Conservation (phyloP, 2,797 vertebrate species). For the Ataeniobius toweri region DNA sequence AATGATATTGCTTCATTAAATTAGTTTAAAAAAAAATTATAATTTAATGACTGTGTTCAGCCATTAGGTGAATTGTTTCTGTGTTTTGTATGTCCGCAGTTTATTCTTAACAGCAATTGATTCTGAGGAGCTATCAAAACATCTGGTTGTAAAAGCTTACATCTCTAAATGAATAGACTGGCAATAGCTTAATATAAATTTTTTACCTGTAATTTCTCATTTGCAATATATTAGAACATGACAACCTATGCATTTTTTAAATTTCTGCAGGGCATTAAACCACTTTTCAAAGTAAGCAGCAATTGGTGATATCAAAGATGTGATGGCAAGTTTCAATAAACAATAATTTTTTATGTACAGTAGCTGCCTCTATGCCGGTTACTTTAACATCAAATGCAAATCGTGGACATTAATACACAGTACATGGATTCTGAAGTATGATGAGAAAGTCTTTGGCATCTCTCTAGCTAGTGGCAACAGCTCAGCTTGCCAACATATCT, state of each 20-base stretch:
- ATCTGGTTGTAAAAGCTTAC: neutral
- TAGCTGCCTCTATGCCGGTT: constrained; percentile 2
- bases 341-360: neutral
- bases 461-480: neutral
- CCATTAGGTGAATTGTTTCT: neutral
- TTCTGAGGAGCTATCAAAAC: neutral
- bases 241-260: neutral
- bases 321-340: neutral
- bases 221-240: neutral
- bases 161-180: neutral
- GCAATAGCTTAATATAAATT: neutral
- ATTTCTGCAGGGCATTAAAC: neutral
- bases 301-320: constrained; percentile 3
- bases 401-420: neutral
- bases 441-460: neutral
- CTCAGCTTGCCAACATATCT: neutral
- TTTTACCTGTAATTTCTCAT: neutral
- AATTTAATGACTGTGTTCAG: no score
- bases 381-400: neutral
- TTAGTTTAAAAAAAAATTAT: no score
- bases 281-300: neutral
- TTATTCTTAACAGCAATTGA: neutral
- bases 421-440: neutral
- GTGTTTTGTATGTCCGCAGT: neutral
- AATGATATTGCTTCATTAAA: no score